Base-by-base conservation (phyloP, 2,113 vertebrate species). In the Gallinago media region DNA sequence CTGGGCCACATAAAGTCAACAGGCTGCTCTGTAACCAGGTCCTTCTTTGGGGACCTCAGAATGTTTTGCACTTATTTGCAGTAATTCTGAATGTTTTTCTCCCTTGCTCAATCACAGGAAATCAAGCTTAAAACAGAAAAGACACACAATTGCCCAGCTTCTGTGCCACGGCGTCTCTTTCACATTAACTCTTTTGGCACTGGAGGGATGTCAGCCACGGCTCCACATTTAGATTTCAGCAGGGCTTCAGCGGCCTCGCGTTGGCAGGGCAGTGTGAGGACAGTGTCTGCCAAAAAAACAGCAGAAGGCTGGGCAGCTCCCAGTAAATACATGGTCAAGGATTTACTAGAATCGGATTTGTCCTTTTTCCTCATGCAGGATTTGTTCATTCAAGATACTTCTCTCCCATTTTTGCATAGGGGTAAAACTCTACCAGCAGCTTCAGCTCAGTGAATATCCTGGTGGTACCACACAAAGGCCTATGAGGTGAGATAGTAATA, bases 1-100 rank as follows among this genome's bases (percentile, higher is more conserved):
- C 92, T 94, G 56, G 80, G 79, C 90, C 79, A 75, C 73, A n/a
- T 38, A 21, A 95, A 94, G 92, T 87, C 95, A 94, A 95, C 61
- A 88, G 66, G 31, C 68, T 91, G 49, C 66, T 84, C 91, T 78
- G 29, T 65, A 71, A 81, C 83, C 31, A n/a, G 47, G 56, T 49
- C 55, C 50, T 55, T 76, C 72, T 94, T 25, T 8, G 25, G 59
- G 34, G 50, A 90, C 52, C 92, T 92, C 56, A 75, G 59, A 88
- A 89, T 34, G 31, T 74, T 92, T 80, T 92, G 68, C 61, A 29
- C 68, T 75, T 93, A 61, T 31, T 66, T 65, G 17, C 22, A 63
- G 68, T 67, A 72, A 84, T 94, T 87, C 77, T 81, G 61, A 84
- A 81, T 72, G 14, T 11, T 80, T 84, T 92, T 87, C 47, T 75